phyloP scores from a whole-genome alignment of 2,113 vertebrate genomes.

The Myrmecophaga tridactyla region DNA sequence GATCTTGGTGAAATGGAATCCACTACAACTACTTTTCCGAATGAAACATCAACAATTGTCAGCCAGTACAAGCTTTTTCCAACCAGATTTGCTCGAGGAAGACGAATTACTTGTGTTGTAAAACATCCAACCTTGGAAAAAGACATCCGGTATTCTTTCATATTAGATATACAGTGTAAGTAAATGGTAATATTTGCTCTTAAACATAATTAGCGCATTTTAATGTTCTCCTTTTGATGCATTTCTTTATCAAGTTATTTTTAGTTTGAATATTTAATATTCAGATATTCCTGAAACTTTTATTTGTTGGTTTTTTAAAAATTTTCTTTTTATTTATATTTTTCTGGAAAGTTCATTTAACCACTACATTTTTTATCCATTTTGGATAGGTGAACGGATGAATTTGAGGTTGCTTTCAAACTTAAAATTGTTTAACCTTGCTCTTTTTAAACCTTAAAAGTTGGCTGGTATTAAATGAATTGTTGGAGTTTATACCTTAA shows the following conservation, averaged over 20 bases:
- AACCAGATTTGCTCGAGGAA: slow-evolving; percentile 90
- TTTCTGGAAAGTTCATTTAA: slow-evolving; percentile 29
- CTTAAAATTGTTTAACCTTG: not conserved
- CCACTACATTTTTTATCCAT: not conserved
- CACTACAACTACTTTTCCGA: slow-evolving; percentile 85
- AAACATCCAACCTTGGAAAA: slow-evolving; percentile 92
- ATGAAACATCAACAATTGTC: slow-evolving; percentile 90
- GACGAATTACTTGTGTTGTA: slow-evolving; percentile 92
- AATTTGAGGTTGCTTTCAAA: not conserved
- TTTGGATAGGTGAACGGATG: not conserved
- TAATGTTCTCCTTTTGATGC: slow-evolving; percentile 52
- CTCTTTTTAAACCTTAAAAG: slow-evolving; percentile 25
- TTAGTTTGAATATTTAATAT: slow-evolving; percentile 7
- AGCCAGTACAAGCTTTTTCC: slow-evolving; percentile 90
- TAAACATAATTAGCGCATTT: not conserved
- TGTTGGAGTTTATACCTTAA: slow-evolving; percentile 31
- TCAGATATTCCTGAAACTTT: not conserved
- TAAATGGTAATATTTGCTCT: slow-evolving; percentile 61
- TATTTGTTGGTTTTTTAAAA: not conserved
- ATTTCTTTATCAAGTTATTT: slow-evolving; percentile 18
- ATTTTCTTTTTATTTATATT: not conserved
- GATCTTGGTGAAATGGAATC: slow-evolving; percentile 88
- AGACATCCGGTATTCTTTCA: slow-evolving; percentile 89
- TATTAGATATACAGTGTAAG: slow-evolving; percentile 95
- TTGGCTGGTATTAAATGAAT: not conserved